Evolutionary conservation across 2,797 vertebrate species (phyloP).

Genomic region (Prunella strophiata): DNA sequence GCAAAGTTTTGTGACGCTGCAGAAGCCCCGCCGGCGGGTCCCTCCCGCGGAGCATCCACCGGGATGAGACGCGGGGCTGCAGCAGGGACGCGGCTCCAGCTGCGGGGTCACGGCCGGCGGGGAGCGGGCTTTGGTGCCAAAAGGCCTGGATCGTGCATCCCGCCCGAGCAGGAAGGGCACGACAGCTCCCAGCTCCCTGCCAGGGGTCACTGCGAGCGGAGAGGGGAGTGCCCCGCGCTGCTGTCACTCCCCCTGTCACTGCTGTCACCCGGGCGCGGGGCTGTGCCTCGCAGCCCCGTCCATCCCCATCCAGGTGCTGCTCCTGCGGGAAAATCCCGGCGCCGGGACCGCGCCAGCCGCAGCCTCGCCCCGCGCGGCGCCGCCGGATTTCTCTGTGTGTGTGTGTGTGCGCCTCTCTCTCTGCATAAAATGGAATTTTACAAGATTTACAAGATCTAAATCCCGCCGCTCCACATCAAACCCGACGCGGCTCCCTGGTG

Average conservation of each 20-base stretch:
- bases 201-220: background rate
- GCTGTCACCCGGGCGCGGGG: background rate
- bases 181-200: background rate
- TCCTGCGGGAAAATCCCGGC: background rate
- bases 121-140: background rate
- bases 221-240: background rate
- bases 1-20: constrained; percentile 46
- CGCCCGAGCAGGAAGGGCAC: background rate
- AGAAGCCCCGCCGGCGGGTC: background rate
- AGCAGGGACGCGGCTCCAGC: background rate
- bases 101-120: background rate
- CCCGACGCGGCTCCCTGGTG: constrained; percentile 9
- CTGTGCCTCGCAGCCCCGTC: background rate
- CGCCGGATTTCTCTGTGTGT: background rate
- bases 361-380: background rate
- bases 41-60: constrained; percentile 29
- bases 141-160: background rate
- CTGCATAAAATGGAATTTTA: constrained; percentile 62
- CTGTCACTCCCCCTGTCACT: accelerated
- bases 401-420: background rate
- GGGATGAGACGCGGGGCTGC: constrained; percentile 34
- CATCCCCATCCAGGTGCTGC: background rate
- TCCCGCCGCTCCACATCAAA: constrained; percentile 21
- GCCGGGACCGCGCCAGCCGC: background rate
- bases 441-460: constrained; percentile 36